phyloP scores from a whole-genome alignment of 2,797 vertebrate species.

The Cossypha dichroa region DNA sequence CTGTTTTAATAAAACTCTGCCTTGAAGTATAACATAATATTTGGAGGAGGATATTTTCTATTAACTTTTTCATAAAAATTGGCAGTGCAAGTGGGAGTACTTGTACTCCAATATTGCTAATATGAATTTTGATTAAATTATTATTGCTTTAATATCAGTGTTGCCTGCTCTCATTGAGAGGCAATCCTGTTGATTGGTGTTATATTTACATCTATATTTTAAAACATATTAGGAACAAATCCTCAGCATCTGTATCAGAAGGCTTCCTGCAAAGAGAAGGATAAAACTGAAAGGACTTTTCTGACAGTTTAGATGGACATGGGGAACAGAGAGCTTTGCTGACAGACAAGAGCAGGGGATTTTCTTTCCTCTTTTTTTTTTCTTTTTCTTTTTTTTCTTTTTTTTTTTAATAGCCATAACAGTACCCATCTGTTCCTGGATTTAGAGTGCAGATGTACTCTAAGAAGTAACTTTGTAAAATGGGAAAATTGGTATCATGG shows the following conservation, averaged over 20 bases:
- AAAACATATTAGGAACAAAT: background rate
- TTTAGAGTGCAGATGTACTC: slow-evolving; percentile 17
- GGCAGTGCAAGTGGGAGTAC: background rate
- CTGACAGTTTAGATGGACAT: background rate
- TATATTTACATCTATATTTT: background rate
- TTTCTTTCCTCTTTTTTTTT: too few relatives aligned
- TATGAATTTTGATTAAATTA: background rate
- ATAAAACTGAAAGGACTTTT: background rate
- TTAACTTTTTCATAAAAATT: background rate
- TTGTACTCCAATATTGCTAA: background rate
- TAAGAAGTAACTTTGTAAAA: slow-evolving; percentile 14
- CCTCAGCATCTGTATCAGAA: background rate
- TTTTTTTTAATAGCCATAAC: background rate
- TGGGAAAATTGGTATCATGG: background rate
- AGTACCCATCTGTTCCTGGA: slow-evolving; percentile 37
- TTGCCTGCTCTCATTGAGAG: background rate
- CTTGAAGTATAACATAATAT: background rate
- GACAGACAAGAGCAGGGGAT: background rate
- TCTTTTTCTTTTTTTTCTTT: background rate
- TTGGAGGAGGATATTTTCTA: background rate
- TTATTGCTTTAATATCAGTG: rapidly evolving
- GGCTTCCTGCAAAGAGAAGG: background rate
- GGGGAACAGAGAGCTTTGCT: background rate
- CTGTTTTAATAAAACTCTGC: background rate
- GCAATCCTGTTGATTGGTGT: background rate